phyloP scores from a whole-genome alignment of 2,797 vertebrate species.

The Buphagus erythrorhynchus region DNA sequence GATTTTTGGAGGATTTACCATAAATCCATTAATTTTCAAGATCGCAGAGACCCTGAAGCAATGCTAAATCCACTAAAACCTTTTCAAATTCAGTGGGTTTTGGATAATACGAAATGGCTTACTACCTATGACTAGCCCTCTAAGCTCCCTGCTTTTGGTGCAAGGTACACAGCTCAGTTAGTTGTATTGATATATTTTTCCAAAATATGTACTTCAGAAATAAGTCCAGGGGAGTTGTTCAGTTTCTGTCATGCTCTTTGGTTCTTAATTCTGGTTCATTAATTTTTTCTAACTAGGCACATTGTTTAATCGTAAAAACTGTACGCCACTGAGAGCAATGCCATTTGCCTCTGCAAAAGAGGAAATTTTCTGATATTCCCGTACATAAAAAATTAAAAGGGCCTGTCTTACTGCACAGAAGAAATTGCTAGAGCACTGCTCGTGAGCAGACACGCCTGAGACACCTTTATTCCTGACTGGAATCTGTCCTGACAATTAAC shows the following conservation, averaged over 20 bases:
- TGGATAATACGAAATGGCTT: neutral
- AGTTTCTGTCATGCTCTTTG: neutral
- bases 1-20: conserved; percentile 3
- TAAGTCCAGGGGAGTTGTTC: neutral
- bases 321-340: neutral
- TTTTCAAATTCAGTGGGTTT: conserved; percentile 4
- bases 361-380: neutral
- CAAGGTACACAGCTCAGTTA: neutral
- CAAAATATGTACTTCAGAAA: neutral
- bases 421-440: neutral
- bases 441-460: neutral
- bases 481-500: conserved; percentile 22
- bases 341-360: neutral
- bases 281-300: neutral
- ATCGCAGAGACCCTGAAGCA: neutral
- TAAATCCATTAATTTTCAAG: conserved; percentile 6
- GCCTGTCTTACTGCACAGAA: neutral
- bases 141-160: neutral
- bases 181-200: neutral
- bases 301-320: conserved; percentile 20
- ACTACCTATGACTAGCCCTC: neutral
- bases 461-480: neutral
- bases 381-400: neutral
- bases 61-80: neutral
- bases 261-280: conserved; percentile 8